Evolutionary conservation across 2,113 vertebrate genomes (phyloP), one percentile per base, ranked within the genome.

Genomic region (Oncorhynchus gorbuscha): DNA sequence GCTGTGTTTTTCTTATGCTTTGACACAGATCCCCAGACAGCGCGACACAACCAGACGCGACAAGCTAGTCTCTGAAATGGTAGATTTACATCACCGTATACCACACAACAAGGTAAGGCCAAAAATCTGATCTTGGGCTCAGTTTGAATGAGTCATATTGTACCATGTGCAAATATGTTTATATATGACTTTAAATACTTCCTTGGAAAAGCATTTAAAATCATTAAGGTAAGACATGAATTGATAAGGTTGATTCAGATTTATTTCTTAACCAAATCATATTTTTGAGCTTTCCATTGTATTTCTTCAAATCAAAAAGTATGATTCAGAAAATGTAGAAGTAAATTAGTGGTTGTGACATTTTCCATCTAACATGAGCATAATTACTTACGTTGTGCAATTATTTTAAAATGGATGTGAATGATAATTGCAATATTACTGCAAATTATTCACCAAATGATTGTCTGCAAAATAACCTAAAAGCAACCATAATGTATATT

Each of bases 11-110:
- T 79, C 32, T 78, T 2, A 69, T 82, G 51, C 48, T 72, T 79
- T 85, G 87, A 48, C 77, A 9, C 85, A 98, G 96, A 90, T 95
- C 90, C 90, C 90, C 93, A 92, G 94, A 92, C 81, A 86, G 85
- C 84, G 93, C 89, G 92, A 93, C 93, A 93, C 92, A 93, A 90
- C 86, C 88, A 93, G 89, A 90, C 89, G 79, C 82, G 93, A 94
- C 85, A 86, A 95, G 90, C 77, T 94, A 92, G 86, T 87, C 58
- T 92, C 86, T 45, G 82, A 94, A 89, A 90, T 80, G 75, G 87
- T 91, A 81, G 84, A 82, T 70, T 93, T 94, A 76, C 91, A 92
- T 84, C 93, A 86, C 70, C 88, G 88, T 71, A 88, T 91, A 75
- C 89, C 92, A 77, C 88, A 89, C 74, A 85, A 85, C 26, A 87